Conservation (phyloP, 1,140 invertebrate species). For the Dysdera silvatica region DNA sequence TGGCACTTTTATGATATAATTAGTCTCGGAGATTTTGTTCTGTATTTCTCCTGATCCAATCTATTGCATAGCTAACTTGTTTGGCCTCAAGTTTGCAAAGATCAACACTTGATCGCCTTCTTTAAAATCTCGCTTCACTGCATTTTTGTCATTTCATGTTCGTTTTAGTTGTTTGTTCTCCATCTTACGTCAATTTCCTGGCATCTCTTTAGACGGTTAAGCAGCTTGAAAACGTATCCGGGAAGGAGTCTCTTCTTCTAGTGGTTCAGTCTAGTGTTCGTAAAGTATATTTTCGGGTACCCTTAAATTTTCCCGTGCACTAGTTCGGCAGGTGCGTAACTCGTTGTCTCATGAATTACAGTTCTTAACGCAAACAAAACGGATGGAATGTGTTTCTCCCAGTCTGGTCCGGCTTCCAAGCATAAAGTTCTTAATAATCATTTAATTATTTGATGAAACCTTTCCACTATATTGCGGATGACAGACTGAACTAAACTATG, state of each 20-base stretch:
- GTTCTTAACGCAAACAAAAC: neutral
- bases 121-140: neutral
- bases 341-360: neutral
- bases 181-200: neutral
- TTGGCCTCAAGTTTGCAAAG: neutral
- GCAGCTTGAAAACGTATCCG: neutral
- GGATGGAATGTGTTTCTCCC: neutral
- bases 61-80: neutral
- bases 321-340: neutral
- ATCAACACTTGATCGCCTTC: neutral
- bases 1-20: neutral
- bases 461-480: neutral
- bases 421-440: neutral
- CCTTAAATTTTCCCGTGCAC: constrained; percentile 2
- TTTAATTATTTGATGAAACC: neutral
- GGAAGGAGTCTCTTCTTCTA: neutral
- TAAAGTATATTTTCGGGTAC: neutral
- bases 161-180: neutral
- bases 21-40: neutral
- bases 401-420: neutral
- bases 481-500: neutral
- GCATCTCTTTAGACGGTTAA: neutral
- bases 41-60: neutral
- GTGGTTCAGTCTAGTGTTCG: neutral
- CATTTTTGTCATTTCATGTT: neutral